Base-by-base conservation (phyloP, 2,113 vertebrate species). In the Tragulus kanchil region DNA sequence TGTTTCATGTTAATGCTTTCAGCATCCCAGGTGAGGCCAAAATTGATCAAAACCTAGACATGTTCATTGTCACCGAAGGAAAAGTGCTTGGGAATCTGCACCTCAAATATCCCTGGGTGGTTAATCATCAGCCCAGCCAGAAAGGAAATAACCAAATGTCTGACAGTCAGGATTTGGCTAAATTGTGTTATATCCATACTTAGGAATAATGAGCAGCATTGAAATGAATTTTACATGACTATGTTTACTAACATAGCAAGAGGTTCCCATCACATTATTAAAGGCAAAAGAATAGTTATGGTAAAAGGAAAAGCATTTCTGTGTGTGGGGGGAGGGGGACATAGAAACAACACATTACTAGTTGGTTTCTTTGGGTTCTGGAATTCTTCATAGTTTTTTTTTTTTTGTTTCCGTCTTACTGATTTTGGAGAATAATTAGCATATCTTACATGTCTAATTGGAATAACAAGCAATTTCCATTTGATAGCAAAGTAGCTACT, bases 381-480 rank as follows among this genome's bases (percentile, higher is more conserved):
- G 31, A 48, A 52, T 94, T 94, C 87, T 95, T 94, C 90, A 56
- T n/a, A 77, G 50, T 26, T 28, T 54, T n/a, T 50, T 19, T 75
- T 67, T 92, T 69, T 82, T 85, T n/a, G 64, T 71, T n/a, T 52
- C 90, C 25, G 36, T 75, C 84, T 89, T 96, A 77, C 67, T 91
- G 61, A 96, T 89, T 94, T 69, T 2, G 45, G 67, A 64, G 26
- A 26, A 5, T 93, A 90, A 82, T 97, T 77, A 88, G 77, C 77
- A 77, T 64, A 21, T 93, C 78, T 87, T 83, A 54, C 25, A 42
- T 48, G 25, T 67, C 89, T 94, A 85, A 85, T 93, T 54, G 48
- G 50, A 97, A 67, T 54, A 89, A 85, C 36, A 73, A 61, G 90
- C 78, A 73, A 42, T 82, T 91, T 95, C 93, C 67, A 25, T 61